Evolutionary conservation across 2,797 vertebrate species (phyloP).

Genomic region (Centropyge bicolor): DNA sequence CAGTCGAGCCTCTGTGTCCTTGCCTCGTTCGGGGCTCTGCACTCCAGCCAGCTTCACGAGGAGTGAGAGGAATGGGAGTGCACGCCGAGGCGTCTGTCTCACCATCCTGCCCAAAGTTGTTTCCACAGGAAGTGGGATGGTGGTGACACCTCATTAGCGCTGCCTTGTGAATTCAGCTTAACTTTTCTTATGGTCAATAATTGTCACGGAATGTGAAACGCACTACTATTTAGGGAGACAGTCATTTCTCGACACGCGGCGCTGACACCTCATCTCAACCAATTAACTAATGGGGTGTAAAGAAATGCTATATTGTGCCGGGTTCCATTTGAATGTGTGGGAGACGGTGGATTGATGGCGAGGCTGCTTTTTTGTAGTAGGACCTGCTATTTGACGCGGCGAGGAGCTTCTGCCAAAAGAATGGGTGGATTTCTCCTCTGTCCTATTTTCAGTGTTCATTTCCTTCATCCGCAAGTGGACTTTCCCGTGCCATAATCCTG

Average conservation of each 20-base stretch:
- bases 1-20: constrained; percentile 36
- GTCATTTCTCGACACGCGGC: constrained; percentile 26
- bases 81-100: constrained; percentile 34
- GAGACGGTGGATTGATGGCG: constrained; percentile 21
- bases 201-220: constrained; percentile 41
- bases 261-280: constrained; percentile 34
- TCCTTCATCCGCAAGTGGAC: constrained; percentile 61
- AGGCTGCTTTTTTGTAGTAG: constrained; percentile 35
- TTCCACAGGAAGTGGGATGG: constrained; percentile 32
- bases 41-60: constrained; percentile 55
- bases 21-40: constrained; percentile 29
- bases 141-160: constrained; percentile 65
- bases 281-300: constrained; percentile 53
- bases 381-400: constrained; percentile 37
- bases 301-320: constrained; percentile 26
- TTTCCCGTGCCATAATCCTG: constrained; percentile 74
- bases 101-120: constrained; percentile 37
- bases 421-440: constrained; percentile 34
- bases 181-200: constrained; percentile 56
- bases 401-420: constrained; percentile 34
- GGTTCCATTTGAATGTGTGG: constrained; percentile 37
- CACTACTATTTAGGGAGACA: constrained; percentile 34
- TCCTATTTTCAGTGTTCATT: constrained; percentile 58
- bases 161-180: constrained; percentile 36
- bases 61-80: constrained; percentile 38